These are phyloP conservation scores for Lordiphosa mommai DNA, from an alignment of 1,140 invertebrate genomes.

Conservation along the genomic window DNA sequence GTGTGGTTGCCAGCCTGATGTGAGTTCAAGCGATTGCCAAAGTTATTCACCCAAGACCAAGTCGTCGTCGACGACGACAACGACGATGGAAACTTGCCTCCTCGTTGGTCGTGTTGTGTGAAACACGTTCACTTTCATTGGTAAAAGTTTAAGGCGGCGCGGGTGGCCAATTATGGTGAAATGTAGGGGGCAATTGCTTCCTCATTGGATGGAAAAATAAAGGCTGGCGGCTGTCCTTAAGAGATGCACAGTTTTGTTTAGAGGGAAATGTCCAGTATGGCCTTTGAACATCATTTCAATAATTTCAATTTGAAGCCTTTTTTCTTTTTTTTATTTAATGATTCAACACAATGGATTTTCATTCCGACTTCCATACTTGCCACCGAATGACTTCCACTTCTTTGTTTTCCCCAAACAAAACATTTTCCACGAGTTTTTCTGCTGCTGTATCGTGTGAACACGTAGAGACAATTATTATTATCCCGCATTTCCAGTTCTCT, in stretches of 20 bases:
- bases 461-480: slow-evolving; percentile 23
- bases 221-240: not conserved
- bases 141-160: slow-evolving; percentile 45
- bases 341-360: not conserved
- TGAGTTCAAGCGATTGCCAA: slow-evolving; percentile 64
- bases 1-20: slow-evolving; percentile 55
- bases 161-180: slow-evolving; percentile 9
- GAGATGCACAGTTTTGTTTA: no score
- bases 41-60: slow-evolving; percentile 72
- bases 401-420: slow-evolving; percentile 39
- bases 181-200: slow-evolving; percentile 10
- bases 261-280: no score
- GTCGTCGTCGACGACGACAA: slow-evolving; percentile 8
- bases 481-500: slow-evolving; percentile 23
- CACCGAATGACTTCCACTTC: slow-evolving; percentile 63
- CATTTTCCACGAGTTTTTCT: slow-evolving; percentile 33
- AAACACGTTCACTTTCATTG: slow-evolving; percentile 73
- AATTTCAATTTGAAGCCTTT: no score
- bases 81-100: slow-evolving; percentile 10
- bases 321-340: no score
- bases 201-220: not conserved
- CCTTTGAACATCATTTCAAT: no score
- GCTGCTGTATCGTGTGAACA: slow-evolving; percentile 38
- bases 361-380: no score
- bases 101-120: slow-evolving; percentile 6